Evolutionary conservation across 2,797 vertebrate genomes (phyloP).

Genomic region (Anabacerthia variegaticeps): DNA sequence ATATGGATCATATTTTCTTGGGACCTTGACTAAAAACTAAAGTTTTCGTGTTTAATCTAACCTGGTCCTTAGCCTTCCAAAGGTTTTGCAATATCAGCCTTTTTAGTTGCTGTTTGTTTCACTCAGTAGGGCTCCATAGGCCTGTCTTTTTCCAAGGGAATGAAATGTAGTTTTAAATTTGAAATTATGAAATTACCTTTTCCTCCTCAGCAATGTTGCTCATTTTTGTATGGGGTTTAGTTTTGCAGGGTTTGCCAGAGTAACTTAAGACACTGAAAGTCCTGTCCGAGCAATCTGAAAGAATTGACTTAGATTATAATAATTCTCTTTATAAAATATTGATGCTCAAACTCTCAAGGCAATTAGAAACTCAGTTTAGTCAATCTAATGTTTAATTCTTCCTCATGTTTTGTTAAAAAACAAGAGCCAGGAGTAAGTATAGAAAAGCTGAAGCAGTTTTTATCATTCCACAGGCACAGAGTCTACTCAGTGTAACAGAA

Average conservation of each 20-base stretch:
- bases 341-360: background rate
- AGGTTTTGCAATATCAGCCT: background rate
- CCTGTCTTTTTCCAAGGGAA: background rate
- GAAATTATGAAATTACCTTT: background rate
- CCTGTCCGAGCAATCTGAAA: background rate
- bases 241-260: background rate
- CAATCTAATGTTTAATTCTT: background rate
- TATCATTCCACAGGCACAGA: background rate
- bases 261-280: background rate
- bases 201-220: background rate
- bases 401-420: background rate
- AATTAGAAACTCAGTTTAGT: slow-evolving; percentile 20
- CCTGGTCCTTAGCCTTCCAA: background rate
- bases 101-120: background rate
- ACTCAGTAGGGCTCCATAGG: background rate
- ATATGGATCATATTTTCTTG: background rate
- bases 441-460: background rate
- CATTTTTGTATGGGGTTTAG: background rate
- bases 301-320: background rate
- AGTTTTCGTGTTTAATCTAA: background rate
- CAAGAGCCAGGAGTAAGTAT: background rate
- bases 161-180: background rate
- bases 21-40: background rate
- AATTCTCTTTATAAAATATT: background rate
- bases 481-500: background rate